Conservation (phyloP, 2,888 invertebrate species). For the Pycnomerus fuliginosus region DNA sequence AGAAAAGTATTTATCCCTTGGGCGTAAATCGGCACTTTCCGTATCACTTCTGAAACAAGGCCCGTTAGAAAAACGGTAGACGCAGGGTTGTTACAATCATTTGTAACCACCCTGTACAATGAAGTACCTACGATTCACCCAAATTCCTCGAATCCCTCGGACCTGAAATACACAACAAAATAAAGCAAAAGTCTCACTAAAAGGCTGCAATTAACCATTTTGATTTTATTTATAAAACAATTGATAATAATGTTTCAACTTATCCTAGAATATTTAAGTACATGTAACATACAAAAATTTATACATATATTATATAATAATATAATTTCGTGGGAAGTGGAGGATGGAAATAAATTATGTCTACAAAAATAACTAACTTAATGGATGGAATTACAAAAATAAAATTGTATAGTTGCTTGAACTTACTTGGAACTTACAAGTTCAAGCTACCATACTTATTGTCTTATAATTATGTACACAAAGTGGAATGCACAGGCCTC, state of each 20-base stretch:
- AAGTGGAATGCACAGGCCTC: no score
- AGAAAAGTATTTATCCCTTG: constrained; percentile 33
- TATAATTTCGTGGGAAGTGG: no score
- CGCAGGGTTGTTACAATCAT: neutral
- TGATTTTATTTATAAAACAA: constrained; percentile 51
- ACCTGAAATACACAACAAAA: constrained; percentile 30
- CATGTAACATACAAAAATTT: constrained; percentile 48
- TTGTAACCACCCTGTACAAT: neutral
- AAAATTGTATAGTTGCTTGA: no score
- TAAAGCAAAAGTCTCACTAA: no score
- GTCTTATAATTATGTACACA: no score
- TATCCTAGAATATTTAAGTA: constrained; percentile 47
- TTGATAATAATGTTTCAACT: constrained; percentile 47
- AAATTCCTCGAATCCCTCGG: constrained; percentile 31
- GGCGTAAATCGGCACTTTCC: constrained; percentile 61
- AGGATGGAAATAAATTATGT: no score
- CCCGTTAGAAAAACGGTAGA: constrained; percentile 4
- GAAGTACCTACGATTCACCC: constrained; percentile 51
- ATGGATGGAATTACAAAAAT: no score
- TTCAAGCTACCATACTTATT: no score
- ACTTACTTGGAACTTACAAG: no score
- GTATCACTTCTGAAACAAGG: constrained; percentile 62
- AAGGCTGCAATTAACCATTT: constrained; percentile 9
- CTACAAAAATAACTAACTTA: no score
- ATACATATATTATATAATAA: constrained; percentile 34